These are phyloP conservation scores for Drosophila suboccidentalis DNA, from an alignment of 2,888 invertebrate species.

Conservation along the genomic window DNA sequence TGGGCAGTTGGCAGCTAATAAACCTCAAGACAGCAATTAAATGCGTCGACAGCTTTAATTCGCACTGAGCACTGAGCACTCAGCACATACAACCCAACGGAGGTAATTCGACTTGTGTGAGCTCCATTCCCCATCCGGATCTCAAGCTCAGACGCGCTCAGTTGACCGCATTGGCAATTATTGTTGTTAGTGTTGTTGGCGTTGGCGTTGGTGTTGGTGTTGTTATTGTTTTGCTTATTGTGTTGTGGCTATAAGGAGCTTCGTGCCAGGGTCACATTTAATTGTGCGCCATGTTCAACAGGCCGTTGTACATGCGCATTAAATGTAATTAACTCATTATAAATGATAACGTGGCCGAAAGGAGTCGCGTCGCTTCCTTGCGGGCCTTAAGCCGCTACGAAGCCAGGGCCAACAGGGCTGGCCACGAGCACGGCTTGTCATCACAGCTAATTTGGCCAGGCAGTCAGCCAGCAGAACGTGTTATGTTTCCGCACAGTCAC, in stretches of 20 bases:
- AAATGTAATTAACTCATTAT: slow-evolving; percentile 82
- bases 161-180: slow-evolving; percentile 53
- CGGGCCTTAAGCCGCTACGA: slow-evolving; percentile 64
- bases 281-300: slow-evolving; percentile 78
- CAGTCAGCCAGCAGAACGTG: slow-evolving; percentile 48
- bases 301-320: slow-evolving; percentile 80
- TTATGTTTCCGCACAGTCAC: slow-evolving; percentile 60
- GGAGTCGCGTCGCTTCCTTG: slow-evolving; percentile 46
- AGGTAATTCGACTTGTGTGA: slow-evolving; percentile 5
- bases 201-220: slow-evolving; percentile 39
- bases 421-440: slow-evolving; percentile 52
- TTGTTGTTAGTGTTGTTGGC: slow-evolving; percentile 33
- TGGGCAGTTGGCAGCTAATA: slow-evolving; percentile 54
- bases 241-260: slow-evolving; percentile 14
- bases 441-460: slow-evolving; percentile 71
- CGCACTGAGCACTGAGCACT: slow-evolving; percentile 34
- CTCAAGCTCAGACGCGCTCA: slow-evolving; percentile 36
- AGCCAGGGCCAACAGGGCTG: slow-evolving; percentile 22
- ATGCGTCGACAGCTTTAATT: slow-evolving; percentile 60
- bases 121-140: background rate
- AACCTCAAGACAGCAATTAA: slow-evolving; percentile 58
- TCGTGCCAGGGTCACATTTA: slow-evolving; percentile 76
- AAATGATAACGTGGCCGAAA: slow-evolving; percentile 77
- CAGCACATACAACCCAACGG: slow-evolving; percentile 28
- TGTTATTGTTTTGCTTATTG: slow-evolving; percentile 19